phyloP scores from a whole-genome alignment of 1,140 invertebrate species.

The Berghia stephanieae region DNA sequence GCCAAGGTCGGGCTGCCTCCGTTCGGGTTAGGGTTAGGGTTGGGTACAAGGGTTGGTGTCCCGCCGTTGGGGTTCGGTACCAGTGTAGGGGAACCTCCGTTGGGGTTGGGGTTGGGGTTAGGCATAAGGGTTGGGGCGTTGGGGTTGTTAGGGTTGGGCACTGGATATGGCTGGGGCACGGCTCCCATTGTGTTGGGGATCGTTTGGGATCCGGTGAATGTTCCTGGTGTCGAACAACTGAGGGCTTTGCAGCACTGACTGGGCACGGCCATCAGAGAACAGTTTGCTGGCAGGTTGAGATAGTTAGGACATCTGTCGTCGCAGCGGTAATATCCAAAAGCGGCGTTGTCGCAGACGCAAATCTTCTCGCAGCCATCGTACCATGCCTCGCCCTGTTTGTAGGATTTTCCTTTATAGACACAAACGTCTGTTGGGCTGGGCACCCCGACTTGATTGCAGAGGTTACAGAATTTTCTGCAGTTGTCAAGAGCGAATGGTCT shows the following conservation, averaged over 20 bases:
- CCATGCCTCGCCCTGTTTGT: constrained; percentile 45
- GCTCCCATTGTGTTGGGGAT: constrained; percentile 40
- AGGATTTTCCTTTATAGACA: constrained; percentile 43
- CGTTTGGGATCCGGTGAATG: constrained; percentile 47
- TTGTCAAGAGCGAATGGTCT: constrained; percentile 43
- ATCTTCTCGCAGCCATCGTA: constrained; percentile 45
- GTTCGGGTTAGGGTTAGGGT: constrained; percentile 31
- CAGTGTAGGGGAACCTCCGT: constrained; percentile 47
- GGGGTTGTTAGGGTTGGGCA: constrained; percentile 36
- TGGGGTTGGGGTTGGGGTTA: constrained; percentile 41
- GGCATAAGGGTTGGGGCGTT: constrained; percentile 28
- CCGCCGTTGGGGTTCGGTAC: constrained; percentile 42
- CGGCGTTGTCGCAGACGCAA: constrained; percentile 49
- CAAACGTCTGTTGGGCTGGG: constrained; percentile 37
- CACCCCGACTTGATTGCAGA: constrained; percentile 38
- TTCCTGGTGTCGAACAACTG: constrained; percentile 41
- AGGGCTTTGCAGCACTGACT: constrained; percentile 51
- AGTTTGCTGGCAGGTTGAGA: constrained; percentile 48
- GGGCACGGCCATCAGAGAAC: constrained; percentile 40
- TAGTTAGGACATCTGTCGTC: constrained; percentile 54
- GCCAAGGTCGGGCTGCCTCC: constrained; percentile 41
- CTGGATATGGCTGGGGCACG: constrained; percentile 34
- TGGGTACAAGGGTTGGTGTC: constrained; percentile 37
- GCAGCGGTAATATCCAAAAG: constrained; percentile 55
- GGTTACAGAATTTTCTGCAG: constrained; percentile 43